Evolutionary conservation across 2,113 vertebrate species (phyloP).

Genomic region (Oreotrochilus melanogaster): DNA sequence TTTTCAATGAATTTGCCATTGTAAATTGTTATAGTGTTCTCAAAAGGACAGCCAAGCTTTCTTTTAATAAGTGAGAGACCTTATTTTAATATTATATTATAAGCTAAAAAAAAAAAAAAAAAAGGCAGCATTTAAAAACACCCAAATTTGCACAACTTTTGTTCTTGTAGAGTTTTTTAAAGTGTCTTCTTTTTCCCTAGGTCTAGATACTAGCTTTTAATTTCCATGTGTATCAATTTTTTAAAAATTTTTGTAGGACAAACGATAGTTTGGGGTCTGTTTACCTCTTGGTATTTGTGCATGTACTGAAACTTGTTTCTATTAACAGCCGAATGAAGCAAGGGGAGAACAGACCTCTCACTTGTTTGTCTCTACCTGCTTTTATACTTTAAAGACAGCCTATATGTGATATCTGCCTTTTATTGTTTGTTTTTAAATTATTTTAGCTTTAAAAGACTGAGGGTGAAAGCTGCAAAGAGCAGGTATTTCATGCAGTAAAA

Average conservation of each 20-base stretch:
- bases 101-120: slow-evolving; percentile 64
- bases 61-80: slow-evolving; percentile 90
- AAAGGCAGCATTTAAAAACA: slow-evolving; percentile 79
- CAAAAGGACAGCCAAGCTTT: slow-evolving; percentile 90
- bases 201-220: slow-evolving; percentile 55
- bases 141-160: slow-evolving; percentile 84
- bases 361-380: slow-evolving; percentile 52
- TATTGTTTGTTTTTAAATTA: slow-evolving; percentile 82
- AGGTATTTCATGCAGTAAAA: slow-evolving; percentile 79
- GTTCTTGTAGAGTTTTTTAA: slow-evolving; percentile 73
- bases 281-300: slow-evolving; percentile 39
- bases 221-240: slow-evolving; percentile 17
- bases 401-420: slow-evolving; percentile 54
- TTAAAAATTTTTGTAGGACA: neutral
- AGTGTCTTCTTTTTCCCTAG: slow-evolving; percentile 62
- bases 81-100: slow-evolving; percentile 93
- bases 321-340: slow-evolving; percentile 29
- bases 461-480: slow-evolving; percentile 80
- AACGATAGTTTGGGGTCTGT: slow-evolving; percentile 47
- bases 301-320: slow-evolving; percentile 36
- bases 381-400: slow-evolving; percentile 47
- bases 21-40: slow-evolving; percentile 87
- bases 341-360: slow-evolving; percentile 49
- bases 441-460: slow-evolving; percentile 85
- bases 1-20: slow-evolving; percentile 83